phyloP scores from a whole-genome alignment of 2,888 invertebrate genomes.

The Schizotus pectinicornis region DNA sequence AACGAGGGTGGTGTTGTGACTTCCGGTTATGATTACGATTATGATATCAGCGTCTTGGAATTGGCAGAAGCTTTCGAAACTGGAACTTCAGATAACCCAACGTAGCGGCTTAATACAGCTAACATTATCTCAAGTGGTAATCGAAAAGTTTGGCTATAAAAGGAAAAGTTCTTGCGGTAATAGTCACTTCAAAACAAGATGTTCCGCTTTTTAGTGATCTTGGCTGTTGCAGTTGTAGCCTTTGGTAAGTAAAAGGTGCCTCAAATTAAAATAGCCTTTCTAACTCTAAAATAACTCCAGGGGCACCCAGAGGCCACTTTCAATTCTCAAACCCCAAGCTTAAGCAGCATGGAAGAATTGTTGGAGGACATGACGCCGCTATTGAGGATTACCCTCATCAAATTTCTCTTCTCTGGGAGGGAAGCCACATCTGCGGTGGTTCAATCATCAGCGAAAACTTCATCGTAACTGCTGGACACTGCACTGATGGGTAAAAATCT shows the following conservation, averaged over 20 bases:
- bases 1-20: slow-evolving; percentile 62
- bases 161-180: no score
- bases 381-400: slow-evolving; percentile 63
- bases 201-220: neutral
- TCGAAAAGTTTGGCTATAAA: no score
- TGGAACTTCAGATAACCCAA: slow-evolving; percentile 25
- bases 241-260: neutral
- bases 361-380: slow-evolving; percentile 58
- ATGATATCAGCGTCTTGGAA: slow-evolving; percentile 61
- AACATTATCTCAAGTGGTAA: no score
- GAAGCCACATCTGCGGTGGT: slow-evolving; percentile 62
- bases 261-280: neutral
- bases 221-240: neutral
- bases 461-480: slow-evolving; percentile 63
- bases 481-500: slow-evolving; percentile 42
- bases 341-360: slow-evolving; percentile 40
- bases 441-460: slow-evolving; percentile 59
- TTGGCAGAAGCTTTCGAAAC: slow-evolving; percentile 56
- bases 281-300: no score
- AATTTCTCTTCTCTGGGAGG: slow-evolving; percentile 59
- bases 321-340: neutral
- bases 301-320: no score
- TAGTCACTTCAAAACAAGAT: neutral
- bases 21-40: slow-evolving; percentile 60
- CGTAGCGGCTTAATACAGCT: no score